Percentiles rank a stretch among this genome's conserved stretches.
These are phyloP conservation scores for Caenorhabditis wallacei DNA, from an alignment of 2,888 invertebrate genomes.

Conservation along the genomic window DNA sequence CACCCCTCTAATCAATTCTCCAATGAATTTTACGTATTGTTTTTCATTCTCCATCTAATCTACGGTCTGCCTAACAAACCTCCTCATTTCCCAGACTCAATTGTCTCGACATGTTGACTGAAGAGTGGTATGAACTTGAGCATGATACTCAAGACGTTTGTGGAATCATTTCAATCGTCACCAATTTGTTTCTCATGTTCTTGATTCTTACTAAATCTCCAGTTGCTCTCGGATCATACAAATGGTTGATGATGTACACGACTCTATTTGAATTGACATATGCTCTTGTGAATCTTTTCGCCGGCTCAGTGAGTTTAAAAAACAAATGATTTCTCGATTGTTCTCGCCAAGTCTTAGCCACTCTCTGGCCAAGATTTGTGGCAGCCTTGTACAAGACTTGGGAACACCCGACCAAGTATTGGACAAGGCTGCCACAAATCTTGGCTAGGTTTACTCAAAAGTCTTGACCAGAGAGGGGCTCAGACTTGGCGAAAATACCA, in stretches of 20 bases:
- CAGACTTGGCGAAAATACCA: too few species aligned
- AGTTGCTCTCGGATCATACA: constrained; percentile 14
- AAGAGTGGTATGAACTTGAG: constrained; percentile 22
- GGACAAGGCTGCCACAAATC: too few species aligned
- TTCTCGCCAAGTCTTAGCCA: too few species aligned
- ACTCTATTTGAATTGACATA: constrained; percentile 32
- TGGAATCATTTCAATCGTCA: constrained; percentile 22
- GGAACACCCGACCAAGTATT: too few species aligned
- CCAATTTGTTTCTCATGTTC: constrained; percentile 27
- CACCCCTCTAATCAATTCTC: background rate
- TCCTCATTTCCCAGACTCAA: too few species aligned
- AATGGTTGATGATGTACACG: constrained; percentile 40
- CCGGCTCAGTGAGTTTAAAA: constrained; percentile 24
- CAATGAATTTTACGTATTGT: background rate
- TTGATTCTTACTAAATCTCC: constrained; percentile 25
- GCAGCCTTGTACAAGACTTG: too few species aligned
- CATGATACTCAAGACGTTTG: constrained; percentile 26
- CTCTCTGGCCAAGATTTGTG: too few species aligned
- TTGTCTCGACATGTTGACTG: constrained; percentile 18
- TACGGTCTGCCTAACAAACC: too few species aligned
- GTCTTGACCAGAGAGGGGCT: too few species aligned
- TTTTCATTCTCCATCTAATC: background rate
- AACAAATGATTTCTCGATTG: background rate
- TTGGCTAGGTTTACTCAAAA: too few species aligned
- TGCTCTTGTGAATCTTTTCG: constrained; percentile 16